Evolutionary conservation across 2,888 invertebrate species (phyloP).

Genomic region (Euplexia lucipara): DNA sequence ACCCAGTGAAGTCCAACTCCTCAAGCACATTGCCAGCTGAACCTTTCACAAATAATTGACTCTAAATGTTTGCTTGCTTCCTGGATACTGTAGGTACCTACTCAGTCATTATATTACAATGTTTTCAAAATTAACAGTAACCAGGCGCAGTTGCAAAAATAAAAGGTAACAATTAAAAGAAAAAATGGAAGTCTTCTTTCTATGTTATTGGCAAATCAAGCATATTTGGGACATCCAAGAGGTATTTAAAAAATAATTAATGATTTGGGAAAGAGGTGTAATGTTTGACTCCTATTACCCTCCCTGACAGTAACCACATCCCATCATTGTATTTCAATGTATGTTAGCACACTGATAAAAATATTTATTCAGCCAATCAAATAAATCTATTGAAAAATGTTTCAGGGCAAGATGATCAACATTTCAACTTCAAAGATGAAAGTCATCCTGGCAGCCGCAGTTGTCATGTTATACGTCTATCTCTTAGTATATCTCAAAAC

Average conservation of each 20-base stretch:
- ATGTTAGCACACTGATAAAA: background rate
- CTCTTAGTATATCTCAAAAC: constrained; percentile 64
- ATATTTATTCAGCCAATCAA: background rate
- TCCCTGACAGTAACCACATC: background rate
- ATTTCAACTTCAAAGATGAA: constrained; percentile 63
- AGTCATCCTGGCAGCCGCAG: constrained; percentile 56
- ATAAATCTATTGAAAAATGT: background rate
- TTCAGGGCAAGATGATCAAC: constrained; percentile 57
- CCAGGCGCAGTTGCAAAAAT: no score
- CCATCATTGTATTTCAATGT: background rate
- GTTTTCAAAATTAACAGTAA: background rate
- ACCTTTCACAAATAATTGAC: background rate
- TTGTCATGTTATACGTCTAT: constrained; percentile 67
- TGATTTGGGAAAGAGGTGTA: no score
- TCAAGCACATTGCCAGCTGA: background rate
- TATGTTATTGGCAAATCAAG: no score
- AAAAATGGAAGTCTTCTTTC: no score
- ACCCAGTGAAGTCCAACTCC: background rate
- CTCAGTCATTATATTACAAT: background rate
- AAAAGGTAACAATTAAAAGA: no score
- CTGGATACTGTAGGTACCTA: background rate
- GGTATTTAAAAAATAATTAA: no score
- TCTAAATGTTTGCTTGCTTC: background rate
- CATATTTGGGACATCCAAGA: no score
- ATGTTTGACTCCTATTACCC: no score